phyloP scores from a whole-genome alignment of 92 coral and sea anemone species.

The Galaxea fascicularis region DNA sequence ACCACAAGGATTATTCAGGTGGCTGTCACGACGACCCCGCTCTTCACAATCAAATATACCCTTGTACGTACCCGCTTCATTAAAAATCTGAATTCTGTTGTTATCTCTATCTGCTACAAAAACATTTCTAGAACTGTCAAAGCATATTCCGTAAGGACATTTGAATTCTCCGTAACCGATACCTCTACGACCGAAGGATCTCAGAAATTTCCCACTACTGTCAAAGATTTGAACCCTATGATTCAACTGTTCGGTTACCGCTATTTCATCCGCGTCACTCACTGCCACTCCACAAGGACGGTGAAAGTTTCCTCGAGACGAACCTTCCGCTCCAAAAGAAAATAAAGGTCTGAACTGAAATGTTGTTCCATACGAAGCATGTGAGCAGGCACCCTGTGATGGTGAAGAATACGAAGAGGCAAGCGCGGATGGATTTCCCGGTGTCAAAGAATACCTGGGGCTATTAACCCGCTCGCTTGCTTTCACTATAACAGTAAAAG shows the following conservation, averaged over 20 bases:
- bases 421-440: too few relatives aligned
- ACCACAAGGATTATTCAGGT: constrained; percentile 26
- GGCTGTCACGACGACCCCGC: constrained; percentile 15
- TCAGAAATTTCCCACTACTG: constrained; percentile 8
- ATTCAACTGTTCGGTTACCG: constrained; percentile 31
- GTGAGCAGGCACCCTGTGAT: too few relatives aligned
- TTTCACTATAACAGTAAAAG: too few relatives aligned
- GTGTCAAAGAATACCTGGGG: too few relatives aligned
- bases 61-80: constrained; percentile 14
- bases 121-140: constrained; percentile 18
- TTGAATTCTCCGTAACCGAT: constrained; percentile 18
- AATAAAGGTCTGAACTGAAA: background rate
- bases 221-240: constrained; percentile 44
- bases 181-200: constrained; percentile 41
- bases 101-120: constrained; percentile 45
- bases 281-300: constrained; percentile 35
- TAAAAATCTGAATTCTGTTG: constrained; percentile 41
- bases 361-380: too few relatives aligned
- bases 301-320: background rate
- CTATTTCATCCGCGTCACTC: constrained; percentile 38
- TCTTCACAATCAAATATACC: constrained; percentile 44
- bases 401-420: too few relatives aligned
- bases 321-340: constrained; percentile 14
- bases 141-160: constrained; percentile 32
- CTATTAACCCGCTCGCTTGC: too few relatives aligned